phyloP scores from a whole-genome alignment of 2,888 invertebrate species.

The Cataglyphis livida region DNA sequence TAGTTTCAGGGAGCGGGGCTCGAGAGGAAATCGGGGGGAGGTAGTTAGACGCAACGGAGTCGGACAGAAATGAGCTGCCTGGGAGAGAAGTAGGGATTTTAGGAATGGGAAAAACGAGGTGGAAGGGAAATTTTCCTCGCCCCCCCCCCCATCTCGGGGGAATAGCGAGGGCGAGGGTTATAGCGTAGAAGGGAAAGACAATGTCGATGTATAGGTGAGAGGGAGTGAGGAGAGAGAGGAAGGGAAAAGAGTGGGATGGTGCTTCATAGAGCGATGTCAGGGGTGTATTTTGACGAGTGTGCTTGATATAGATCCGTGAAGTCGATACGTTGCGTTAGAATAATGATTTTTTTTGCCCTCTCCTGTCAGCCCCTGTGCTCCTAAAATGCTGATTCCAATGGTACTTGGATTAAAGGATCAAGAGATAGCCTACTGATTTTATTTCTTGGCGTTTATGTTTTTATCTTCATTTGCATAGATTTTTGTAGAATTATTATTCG shows the following conservation, averaged over 20 bases:
- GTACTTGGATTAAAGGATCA: not conserved
- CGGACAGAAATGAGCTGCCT: slow-evolving; percentile 12
- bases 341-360: slow-evolving; percentile 8
- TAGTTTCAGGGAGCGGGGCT: slow-evolving; percentile 48
- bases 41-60: not conserved
- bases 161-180: not conserved
- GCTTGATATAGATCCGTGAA: not conserved
- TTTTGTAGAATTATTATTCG: not conserved
- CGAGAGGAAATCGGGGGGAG: not conserved
- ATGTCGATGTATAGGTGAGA: not conserved
- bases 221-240: not conserved
- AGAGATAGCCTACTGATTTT: not conserved
- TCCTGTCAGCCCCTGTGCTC: too few relatives aligned
- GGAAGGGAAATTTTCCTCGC: slow-evolving; percentile 20
- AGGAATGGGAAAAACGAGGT: not conserved
- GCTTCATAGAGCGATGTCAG: slow-evolving; percentile 63
- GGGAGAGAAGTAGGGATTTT: not conserved
- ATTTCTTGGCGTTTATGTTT: not conserved
- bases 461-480: not conserved
- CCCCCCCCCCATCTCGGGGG: not conserved
- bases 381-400: not conserved
- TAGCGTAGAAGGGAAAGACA: slow-evolving; percentile 11
- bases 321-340: slow-evolving; percentile 57
- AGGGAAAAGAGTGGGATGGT: not conserved
- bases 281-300: slow-evolving; percentile 39